phyloP scores from a whole-genome alignment of 2,888 invertebrate species.

The Monopis laevigella region DNA sequence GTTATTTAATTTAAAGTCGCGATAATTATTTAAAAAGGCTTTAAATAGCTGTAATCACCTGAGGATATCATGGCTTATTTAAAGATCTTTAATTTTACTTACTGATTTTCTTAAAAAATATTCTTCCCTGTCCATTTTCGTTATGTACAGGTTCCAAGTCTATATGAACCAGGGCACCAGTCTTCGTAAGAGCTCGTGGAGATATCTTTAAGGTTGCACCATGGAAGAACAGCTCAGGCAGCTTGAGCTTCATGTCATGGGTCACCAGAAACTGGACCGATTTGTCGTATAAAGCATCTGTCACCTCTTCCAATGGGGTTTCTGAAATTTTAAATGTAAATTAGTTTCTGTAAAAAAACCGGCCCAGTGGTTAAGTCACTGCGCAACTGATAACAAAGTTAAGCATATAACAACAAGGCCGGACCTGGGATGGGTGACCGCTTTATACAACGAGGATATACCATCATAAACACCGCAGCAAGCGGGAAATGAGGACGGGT shows the following conservation, averaged over 20 bases:
- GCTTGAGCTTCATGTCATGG: constrained; percentile 76
- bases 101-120: constrained; percentile 78
- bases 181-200: constrained; percentile 75
- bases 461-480: too few species aligned
- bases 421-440: too few species aligned
- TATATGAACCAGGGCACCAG: constrained; percentile 78
- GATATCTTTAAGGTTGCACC: constrained; percentile 79
- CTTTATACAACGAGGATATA: too few species aligned
- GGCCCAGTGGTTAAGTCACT: too few species aligned
- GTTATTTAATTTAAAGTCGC: too few species aligned
- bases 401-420: too few species aligned
- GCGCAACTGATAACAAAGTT: too few species aligned
- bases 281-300: constrained; percentile 75
- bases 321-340: constrained; percentile 35
- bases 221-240: constrained; percentile 79
- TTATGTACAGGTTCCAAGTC: constrained; percentile 71
- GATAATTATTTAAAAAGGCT: too few species aligned
- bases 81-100: constrained; percentile 44
- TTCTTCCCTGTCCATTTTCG: constrained; percentile 60
- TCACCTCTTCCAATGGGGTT: constrained; percentile 79
- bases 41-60: too few species aligned
- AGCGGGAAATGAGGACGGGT: too few species aligned
- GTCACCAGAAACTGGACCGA: constrained; percentile 79
- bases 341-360: too few species aligned
- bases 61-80: too few species aligned